Evolutionary conservation across 1,140 invertebrate species (phyloP), one percentile per base, ranked within the genome.

Genomic region (Carposina sasakii): DNA sequence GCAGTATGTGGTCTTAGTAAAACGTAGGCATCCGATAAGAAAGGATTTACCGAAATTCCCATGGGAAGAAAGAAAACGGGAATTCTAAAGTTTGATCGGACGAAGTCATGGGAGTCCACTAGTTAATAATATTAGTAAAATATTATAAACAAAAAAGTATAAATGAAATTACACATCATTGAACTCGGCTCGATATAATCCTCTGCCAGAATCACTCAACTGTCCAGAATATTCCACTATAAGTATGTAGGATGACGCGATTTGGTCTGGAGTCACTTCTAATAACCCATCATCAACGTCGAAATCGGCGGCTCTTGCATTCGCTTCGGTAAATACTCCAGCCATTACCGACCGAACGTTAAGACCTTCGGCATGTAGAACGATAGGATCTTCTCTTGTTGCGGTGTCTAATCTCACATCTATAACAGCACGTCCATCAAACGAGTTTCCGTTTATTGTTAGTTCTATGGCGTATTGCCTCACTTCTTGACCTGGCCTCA

Each of bases 191-290:
- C 28, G 4, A 42, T 53, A 73, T 2, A 84, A 19, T 5, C 70
- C 76, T 16, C 21, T 22, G 4, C 73, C 68, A 54, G 33, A 31
- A 9, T 74, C 67, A 0, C 64, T 54, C 15, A 89, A 61, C 19
- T 58, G 22, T 8, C 85, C 86, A 1, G 37, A 68, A 52, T 83
- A 88, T 45, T 73, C 68, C 5, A 88, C 53, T 6, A 74, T 48
- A 12, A 78, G 50, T 21, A 65, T 44, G 36, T 67, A 72, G 4
- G 51, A 21, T 15, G 54, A 51, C 12, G 62, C 57, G 26, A 17
- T 22, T 16, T 44, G 34, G 1, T 5, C 22, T 8, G 70, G 67
- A 0, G 6, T 30, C 4, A 82, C 62, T 63, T 62, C 51, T 24
- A 83, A 50, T 26, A 58, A 9, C 12, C 57, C 57, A 45, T 63